These are phyloP conservation scores for Poecilus cupreus DNA, from an alignment of 2,888 invertebrate genomes.

Conservation along the genomic window DNA sequence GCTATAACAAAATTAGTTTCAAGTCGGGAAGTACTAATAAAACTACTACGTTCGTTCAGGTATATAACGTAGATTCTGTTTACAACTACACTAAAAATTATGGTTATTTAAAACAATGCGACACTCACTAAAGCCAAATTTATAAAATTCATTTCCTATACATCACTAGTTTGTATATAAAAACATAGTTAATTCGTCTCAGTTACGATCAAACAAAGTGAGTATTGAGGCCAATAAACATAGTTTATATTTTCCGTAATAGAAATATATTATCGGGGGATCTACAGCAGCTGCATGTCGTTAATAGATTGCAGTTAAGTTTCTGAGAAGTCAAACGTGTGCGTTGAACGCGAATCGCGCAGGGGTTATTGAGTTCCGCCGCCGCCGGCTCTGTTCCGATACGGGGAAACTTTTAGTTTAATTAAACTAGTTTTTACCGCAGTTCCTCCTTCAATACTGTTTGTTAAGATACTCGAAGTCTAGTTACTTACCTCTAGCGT, in stretches of 20 bases:
- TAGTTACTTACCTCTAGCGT: conserved; percentile 32
- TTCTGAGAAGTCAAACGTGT: conserved; percentile 22
- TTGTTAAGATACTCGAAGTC: conserved; percentile 49
- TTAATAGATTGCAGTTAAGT: conserved; percentile 31
- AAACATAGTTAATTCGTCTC: not conserved
- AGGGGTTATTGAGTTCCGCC: conserved; percentile 25
- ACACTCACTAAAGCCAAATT: too few relatives aligned
- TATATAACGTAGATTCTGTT: too few relatives aligned
- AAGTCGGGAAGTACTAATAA: too few relatives aligned
- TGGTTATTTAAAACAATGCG: too few relatives aligned
- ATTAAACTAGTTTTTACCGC: conserved; percentile 53
- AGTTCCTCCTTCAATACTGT: conserved; percentile 48
- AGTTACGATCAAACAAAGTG: not conserved
- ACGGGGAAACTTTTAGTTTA: conserved; percentile 51
- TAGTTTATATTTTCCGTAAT: conserved; percentile 9
- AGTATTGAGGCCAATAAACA: not conserved
- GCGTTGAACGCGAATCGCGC: not conserved
- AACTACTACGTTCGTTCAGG: too few relatives aligned
- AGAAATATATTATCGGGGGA: conserved; percentile 17
- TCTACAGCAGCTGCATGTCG: conserved; percentile 1
- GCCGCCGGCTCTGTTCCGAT: conserved; percentile 22
- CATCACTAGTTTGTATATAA: not conserved
- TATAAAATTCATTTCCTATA: too few relatives aligned
- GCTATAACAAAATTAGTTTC: too few relatives aligned
- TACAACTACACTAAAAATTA: too few relatives aligned